phyloP scores from a whole-genome alignment of 23 tunicate species.

The Phallusia fumigata region DNA sequence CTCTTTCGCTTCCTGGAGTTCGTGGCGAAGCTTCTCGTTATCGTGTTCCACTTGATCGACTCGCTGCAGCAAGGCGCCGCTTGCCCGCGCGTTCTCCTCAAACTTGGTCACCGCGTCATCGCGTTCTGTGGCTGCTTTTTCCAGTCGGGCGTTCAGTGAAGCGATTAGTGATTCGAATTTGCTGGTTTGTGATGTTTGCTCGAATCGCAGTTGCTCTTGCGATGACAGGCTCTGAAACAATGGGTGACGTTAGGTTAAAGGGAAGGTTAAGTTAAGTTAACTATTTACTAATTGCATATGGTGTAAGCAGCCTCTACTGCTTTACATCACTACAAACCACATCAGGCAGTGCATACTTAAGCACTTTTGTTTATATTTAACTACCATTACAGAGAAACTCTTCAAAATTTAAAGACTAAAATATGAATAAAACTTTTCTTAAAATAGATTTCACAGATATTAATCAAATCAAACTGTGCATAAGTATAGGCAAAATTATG shows the following conservation, averaged over 20 bases:
- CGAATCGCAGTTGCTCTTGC: constrained; percentile 16
- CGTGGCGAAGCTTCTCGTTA: constrained; percentile 34
- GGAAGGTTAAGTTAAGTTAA: not conserved
- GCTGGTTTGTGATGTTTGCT: constrained; percentile 21
- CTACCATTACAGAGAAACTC: too few relatives aligned
- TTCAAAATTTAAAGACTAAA: too few relatives aligned
- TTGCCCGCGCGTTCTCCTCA: constrained; percentile 70
- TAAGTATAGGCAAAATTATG: too few relatives aligned
- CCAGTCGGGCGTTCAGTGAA: constrained; percentile 16
- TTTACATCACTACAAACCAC: too few relatives aligned
- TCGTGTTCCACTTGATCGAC: constrained; percentile 43
- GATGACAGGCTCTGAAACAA: not conserved
- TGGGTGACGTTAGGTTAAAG: not conserved
- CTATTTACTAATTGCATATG: too few relatives aligned
- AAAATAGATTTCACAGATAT: too few relatives aligned
- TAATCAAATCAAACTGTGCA: too few relatives aligned
- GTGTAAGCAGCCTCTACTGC: too few relatives aligned
- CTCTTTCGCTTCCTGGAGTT: constrained; percentile 40
- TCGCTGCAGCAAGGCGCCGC: constrained; percentile 50
- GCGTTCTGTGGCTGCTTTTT: constrained; percentile 43
- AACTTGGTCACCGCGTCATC: constrained; percentile 65
- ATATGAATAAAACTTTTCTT: too few relatives aligned
- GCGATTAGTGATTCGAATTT: constrained; percentile 28
- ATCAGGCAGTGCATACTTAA: too few relatives aligned
- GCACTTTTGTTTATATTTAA: too few relatives aligned